Conservation (phyloP, 2,797 vertebrate species). For the Dicrostonyx torquatus region DNA sequence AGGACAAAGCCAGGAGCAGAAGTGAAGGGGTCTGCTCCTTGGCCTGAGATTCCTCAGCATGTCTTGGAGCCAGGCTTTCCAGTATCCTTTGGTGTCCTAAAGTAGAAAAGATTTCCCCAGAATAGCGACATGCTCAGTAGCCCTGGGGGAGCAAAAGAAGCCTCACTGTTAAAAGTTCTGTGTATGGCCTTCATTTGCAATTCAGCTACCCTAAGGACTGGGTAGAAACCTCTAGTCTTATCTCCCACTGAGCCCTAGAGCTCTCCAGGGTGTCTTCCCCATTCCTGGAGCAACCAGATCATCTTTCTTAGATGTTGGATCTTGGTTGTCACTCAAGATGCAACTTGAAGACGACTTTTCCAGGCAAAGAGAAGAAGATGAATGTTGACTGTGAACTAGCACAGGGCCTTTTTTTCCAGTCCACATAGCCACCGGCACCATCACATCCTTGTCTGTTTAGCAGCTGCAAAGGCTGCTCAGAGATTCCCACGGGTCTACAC, state of each 20-base stretch:
- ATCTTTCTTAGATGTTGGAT: neutral
- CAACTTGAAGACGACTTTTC: neutral
- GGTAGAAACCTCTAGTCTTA: neutral
- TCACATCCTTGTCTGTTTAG: neutral
- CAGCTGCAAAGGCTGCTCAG: neutral
- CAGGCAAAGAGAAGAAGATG: neutral
- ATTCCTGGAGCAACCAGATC: neutral
- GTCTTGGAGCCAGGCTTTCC: neutral
- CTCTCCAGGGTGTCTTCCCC: neutral
- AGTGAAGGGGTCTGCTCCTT: neutral
- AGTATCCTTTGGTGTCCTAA: no score
- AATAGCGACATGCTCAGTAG: neutral
- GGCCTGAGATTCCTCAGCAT: neutral
- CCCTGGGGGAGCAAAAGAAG: neutral
- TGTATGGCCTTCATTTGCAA: rapidly evolving
- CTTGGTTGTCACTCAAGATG: neutral
- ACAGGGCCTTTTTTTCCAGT: neutral
- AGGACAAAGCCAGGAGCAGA: neutral
- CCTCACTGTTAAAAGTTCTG: neutral
- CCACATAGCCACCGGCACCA: neutral
- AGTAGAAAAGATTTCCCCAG: no score
- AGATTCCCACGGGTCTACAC: neutral
- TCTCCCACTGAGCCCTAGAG: neutral
- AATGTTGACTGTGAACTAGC: neutral
- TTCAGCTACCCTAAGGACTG: neutral